phyloP scores from a whole-genome alignment of 2,888 invertebrate genomes.

The Drosophila parthenogenetica region DNA sequence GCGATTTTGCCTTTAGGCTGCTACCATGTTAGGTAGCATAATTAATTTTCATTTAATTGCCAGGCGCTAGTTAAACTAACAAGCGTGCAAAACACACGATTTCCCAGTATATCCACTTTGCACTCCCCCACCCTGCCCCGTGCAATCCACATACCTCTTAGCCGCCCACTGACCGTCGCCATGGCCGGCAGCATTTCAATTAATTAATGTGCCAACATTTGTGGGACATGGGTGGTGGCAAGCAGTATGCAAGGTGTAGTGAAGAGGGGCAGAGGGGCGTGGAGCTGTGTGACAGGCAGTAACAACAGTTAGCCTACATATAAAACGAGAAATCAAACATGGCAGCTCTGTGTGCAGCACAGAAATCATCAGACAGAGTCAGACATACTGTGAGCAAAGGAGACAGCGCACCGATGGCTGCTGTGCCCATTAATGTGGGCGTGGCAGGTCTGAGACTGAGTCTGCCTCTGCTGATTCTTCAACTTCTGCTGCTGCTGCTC shows the following conservation, averaged over 20 bases:
- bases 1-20: conserved; percentile 50
- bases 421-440: conserved; percentile 47
- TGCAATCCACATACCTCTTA: no score
- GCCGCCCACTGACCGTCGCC: conserved; percentile 16
- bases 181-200: conserved; percentile 77
- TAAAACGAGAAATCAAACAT: conserved; percentile 75
- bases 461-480: neutral
- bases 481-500: conserved; percentile 13
- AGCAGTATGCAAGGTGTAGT: neutral
- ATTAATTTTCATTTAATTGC: conserved; percentile 77
- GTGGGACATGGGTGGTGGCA: conserved; percentile 40
- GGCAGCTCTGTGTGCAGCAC: conserved; percentile 53
- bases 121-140: neutral
- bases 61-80: conserved; percentile 79
- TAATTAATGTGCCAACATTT: conserved; percentile 80
- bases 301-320: conserved; percentile 76
- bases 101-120: conserved; percentile 12
- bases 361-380: conserved; percentile 4
- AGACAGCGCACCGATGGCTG: conserved; percentile 22
- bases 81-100: conserved; percentile 69
- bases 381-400: conserved; percentile 7
- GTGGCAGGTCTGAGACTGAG: conserved; percentile 25
- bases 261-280: neutral
- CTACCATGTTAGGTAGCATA: conserved; percentile 65
- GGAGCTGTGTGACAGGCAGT: conserved; percentile 65